Evolutionary conservation across 1,140 invertebrate species (phyloP).

Genomic region (Diuraphis noxia): DNA sequence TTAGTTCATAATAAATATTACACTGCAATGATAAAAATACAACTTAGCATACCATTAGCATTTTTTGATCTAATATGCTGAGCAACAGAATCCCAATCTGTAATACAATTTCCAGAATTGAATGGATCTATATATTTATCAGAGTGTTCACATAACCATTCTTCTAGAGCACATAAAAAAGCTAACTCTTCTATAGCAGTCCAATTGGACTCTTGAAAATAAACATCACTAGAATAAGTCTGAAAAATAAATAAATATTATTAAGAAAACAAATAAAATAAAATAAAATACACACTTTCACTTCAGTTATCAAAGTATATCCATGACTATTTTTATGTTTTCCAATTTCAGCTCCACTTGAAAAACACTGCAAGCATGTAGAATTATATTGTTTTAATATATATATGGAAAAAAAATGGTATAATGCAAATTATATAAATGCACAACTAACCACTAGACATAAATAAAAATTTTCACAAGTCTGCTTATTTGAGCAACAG

Average conservation of each 20-base stretch:
- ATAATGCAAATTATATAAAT: not conserved
- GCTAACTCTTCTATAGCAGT: conserved; percentile 17
- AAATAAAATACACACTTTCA: not conserved
- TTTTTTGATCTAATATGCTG: conserved; percentile 30
- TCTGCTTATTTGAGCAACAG: conserved; percentile 15
- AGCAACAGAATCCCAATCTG: not conserved
- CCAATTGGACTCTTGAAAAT: conserved; percentile 19
- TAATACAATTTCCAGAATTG: conserved; percentile 9
- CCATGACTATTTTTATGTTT: conserved; percentile 16
- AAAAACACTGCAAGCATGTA: not conserved
- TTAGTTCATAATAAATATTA: not conserved
- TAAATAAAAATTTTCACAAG: conserved; percentile 23
- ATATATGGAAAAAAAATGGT: not conserved
- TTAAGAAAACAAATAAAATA: not conserved
- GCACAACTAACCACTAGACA: conserved; percentile 2
- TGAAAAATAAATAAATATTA: conserved; percentile 17
- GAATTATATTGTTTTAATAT: not conserved
- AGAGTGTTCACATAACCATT: not conserved
- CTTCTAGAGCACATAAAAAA: conserved; percentile 1
- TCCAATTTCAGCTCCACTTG: conserved; percentile 36
- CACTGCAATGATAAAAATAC: not conserved
- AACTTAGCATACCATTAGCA: not conserved
- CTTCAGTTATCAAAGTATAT: conserved; percentile 11
- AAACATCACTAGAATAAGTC: conserved; percentile 27
- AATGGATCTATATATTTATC: not conserved